Base-by-base conservation (phyloP, 1,140 invertebrate genomes). In the Elysia chlorotica region DNA sequence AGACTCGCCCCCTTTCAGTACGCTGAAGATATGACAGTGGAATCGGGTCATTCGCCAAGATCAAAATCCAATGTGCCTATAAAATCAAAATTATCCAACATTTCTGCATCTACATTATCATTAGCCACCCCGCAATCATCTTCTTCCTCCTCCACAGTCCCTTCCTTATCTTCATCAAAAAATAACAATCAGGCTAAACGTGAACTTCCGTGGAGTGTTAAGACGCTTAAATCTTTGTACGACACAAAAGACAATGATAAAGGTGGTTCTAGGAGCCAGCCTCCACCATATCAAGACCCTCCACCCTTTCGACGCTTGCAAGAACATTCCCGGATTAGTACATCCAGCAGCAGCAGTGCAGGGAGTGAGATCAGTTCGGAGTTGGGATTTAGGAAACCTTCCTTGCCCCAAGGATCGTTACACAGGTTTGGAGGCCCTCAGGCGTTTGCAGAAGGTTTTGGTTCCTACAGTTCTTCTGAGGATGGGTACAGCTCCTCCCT, bases 141-240 rank as follows among this genome's bases (percentile, higher is more conserved):
- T n/a, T n/a, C n/a, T n/a, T n/a, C n/a, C n/a, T n/a, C n/a, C n/a
- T n/a, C n/a, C n/a, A n/a, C n/a, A n/a, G n/a, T n/a, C n/a, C n/a
- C n/a, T n/a, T n/a, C n/a, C n/a, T n/a, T n/a, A n/a, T n/a, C n/a
- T n/a, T n/a, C n/a, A n/a, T n/a, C n/a, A n/a, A n/a, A n/a, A n/a
- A n/a, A n/a, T n/a, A n/a, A n/a, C n/a, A 48, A n/a, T 48, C 41
- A 48, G 59, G 57, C n/a, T n/a, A 59, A 36, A 70, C 35, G 31
- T 36, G 75, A 78, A 37, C 66, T 82, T 23, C 75, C 76, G 0
- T 82, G 81, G 81, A 81, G 78, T 77, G 81, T 82, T 4, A 78
- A 77, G 73, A 67, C 66, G 36, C 54, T 79, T 63, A 74, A 69
- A 38, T 71, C 76, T 48, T 68, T 71, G 5, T 82, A 72, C 59